Evolutionary conservation across 2,113 vertebrate species (phyloP), one percentile per base, ranked within the genome.

Genomic region (Girardinichthys multiradiatus): DNA sequence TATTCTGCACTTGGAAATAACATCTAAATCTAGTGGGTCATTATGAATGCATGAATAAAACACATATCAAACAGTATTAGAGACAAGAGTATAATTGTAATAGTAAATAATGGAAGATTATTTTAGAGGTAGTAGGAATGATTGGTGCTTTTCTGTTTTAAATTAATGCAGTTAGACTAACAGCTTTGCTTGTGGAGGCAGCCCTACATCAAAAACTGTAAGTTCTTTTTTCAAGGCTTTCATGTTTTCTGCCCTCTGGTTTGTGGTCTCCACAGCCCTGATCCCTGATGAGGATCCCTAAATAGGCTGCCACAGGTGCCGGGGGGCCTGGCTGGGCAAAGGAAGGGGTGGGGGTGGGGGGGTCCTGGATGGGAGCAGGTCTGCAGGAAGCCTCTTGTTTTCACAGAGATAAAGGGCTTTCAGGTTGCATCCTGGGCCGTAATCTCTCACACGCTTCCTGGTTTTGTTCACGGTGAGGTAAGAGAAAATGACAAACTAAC

Each of bases 391-490:
- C 86, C 74, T 66, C 84, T 90, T 93, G 90, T 93, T 93, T 92
- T 93, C 83, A 74, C 81, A 89, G 86, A 91, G 91, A 93, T 91
- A 92, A 93, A 93, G 89, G 84, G 79, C 89, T 88, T 89, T 92
- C 86, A 92, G 91, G 92, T 90, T 86, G 85, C 89, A 91, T 93
- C 91, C 92, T 93, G 91, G 90, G 82, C 89, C 45, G 85, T 91
- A 92, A 92, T 93, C 91, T 91, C 88, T 84, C 74, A 21, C 90
- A 90, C 82, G 85, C 92, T 91, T 93, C 91, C 92, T 89, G 90
- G 90, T 91, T 93, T 93, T 93, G 92, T 93, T 92, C 86, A 33
- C 0, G n/a, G 80, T 59, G 63, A 80, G 85, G 81, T 84, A 62
- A 79, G 81, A 85, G 81, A 90, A 90, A 84, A 88, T 65, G 87